These are phyloP conservation scores for Drosophila tsacasi DNA, from an alignment of 1,140 invertebrate species.

Conservation along the genomic window DNA sequence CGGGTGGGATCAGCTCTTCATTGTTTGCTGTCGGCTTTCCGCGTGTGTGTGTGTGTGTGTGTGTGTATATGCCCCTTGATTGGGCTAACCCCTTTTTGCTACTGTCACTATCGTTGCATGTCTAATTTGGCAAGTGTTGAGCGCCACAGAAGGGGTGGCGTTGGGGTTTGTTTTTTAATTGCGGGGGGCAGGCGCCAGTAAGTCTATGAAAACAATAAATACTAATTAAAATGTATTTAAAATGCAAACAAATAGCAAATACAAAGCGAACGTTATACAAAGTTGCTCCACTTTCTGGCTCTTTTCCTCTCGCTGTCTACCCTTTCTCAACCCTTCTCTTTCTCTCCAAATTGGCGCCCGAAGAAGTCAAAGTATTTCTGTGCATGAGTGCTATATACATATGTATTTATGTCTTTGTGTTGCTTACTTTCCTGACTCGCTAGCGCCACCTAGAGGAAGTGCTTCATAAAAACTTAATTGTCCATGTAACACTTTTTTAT, in stretches of 20 bases:
- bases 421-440: conserved; percentile 58
- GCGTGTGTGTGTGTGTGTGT: conserved; percentile 16
- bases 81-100: conserved; percentile 67
- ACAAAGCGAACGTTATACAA: neutral
- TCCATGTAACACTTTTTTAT: conserved; percentile 75
- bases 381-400: neutral
- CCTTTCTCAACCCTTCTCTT: neutral
- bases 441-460: conserved; percentile 78
- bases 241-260: conserved; percentile 54
- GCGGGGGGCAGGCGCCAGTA: conserved; percentile 3
- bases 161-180: conserved; percentile 6
- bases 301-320: neutral
- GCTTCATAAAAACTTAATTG: conserved; percentile 82
- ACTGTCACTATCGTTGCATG: conserved; percentile 63
- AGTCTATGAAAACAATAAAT: conserved; percentile 76
- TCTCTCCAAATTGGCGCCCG: conserved; percentile 37
- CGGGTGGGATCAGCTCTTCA: neutral
- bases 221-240: conserved; percentile 83
- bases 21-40: neutral
- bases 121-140: conserved; percentile 81
- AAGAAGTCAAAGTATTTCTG: conserved; percentile 9
- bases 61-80: conserved; percentile 50
- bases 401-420: conserved; percentile 20
- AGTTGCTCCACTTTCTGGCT: conserved; percentile 1
- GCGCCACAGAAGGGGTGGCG: conserved; percentile 17